Evolutionary conservation across 2,888 invertebrate genomes (phyloP), one percentile per base, ranked within the genome.

Genomic region (Ennomos quercinarius): DNA sequence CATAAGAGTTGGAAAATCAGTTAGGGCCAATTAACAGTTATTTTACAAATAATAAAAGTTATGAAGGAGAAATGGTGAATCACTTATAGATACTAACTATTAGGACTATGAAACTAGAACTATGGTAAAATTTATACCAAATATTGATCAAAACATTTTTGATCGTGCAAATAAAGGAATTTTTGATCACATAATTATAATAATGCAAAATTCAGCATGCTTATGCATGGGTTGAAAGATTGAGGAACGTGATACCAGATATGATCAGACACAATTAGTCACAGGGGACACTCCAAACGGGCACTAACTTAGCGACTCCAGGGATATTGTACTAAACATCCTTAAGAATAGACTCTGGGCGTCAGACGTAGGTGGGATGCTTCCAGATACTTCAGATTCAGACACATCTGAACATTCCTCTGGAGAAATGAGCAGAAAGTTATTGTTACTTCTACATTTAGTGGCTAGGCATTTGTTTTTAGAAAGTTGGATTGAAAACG

Each of bases 241-340:
- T 27, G 27, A 27, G 0, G 6, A 17, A 44, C 44, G 0, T 44
- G 27, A 40, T 5, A 35, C 10, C 10, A 11, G 10, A 44, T 0
- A 12, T 10, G 9, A 41, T 34, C 10, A 3, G 35, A 3, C n/a
- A 47, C 38, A 10, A 39, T 59, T 55, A 60, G 55, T 51, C 46
- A 61, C 55, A 42, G 38, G 50, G 49, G 9, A 61, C 48, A 64
- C 10, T 11, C 47, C 27, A 55, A 64, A 44, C 1, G 34, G 39
- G 8, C 11, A 56, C 52, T 68, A 66, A 59, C 63, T 52, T 56
- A 63, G 70, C 13, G 89, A 87, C 66, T 91, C 91, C 72, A 78
- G 74, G 8, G 91, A 90, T 69, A 88, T 89, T 66, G 89, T 89
- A 85, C 91, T 91, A 78, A 91, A 74, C 91, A 90, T 86, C 76